These are phyloP conservation scores for Nothobranchius furzeri DNA, from an alignment of 2,113 vertebrate genomes.

Conservation along the genomic window DNA sequence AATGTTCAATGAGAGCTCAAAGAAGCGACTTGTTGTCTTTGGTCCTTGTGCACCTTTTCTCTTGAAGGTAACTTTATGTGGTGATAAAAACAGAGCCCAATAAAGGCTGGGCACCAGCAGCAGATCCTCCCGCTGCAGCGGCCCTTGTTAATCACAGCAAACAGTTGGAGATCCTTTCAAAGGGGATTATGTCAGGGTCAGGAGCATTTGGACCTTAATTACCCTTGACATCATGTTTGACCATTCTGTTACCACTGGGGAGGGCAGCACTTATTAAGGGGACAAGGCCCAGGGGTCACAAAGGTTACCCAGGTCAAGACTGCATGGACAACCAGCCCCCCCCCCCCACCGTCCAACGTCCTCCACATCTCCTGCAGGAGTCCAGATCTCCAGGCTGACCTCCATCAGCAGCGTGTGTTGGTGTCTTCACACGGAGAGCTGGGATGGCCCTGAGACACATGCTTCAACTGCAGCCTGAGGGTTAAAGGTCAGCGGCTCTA, in stretches of 20 bases:
- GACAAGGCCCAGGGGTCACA: constrained; percentile 70
- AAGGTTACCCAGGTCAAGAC: constrained; percentile 74
- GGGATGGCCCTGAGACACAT: constrained; percentile 22
- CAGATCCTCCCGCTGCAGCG: constrained; percentile 60
- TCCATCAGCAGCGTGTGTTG: not conserved
- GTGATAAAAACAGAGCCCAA: constrained; percentile 70
- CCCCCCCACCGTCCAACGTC: constrained; percentile 22
- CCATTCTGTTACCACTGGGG: constrained; percentile 80
- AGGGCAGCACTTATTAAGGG: constrained; percentile 79
- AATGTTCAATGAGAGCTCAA: constrained; percentile 65
- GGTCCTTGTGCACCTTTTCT: constrained; percentile 53
- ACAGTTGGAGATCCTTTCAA: constrained; percentile 84
- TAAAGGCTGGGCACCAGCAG: constrained; percentile 69
- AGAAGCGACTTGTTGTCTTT: constrained; percentile 61
- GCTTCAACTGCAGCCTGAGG: constrained; percentile 29
- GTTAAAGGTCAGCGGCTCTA: constrained; percentile 46
- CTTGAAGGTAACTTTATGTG: constrained; percentile 68
- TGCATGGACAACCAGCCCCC: constrained; percentile 32
- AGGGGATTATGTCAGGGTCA: constrained; percentile 85
- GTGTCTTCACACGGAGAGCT: constrained; percentile 5
- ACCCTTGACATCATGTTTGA: constrained; percentile 85
- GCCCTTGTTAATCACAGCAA: constrained; percentile 79
- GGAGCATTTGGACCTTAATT: constrained; percentile 84
- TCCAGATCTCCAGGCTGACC: not conserved
- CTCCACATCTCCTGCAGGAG: constrained; percentile 7